Base-by-base conservation (phyloP, 2,113 vertebrate genomes). In the Leptosomus discolor region DNA sequence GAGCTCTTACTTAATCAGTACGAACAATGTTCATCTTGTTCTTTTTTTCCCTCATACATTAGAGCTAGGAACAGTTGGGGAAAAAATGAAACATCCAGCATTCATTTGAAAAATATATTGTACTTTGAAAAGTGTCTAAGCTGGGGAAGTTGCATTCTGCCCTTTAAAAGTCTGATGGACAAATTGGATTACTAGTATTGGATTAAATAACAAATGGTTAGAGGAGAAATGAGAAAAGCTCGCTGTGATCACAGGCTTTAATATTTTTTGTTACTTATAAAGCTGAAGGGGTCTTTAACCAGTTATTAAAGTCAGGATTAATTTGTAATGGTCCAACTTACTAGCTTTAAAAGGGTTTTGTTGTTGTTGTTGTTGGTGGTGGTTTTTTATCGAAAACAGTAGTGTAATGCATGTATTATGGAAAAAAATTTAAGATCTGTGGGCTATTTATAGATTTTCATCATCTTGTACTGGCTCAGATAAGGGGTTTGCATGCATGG, bases 101-200 rank as follows among this genome's bases (percentile, higher is more conserved):
- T 98, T 98, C 97, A 98, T 98, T 98, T 99, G 98, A 98, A 99
- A 98, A 99, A 99, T 99, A 99, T 98, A 99, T 98, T 98, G 98
- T 98, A 98, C 98, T 98, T 99, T 99, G 98, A 98, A 98, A 99
- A 99, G 98, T 98, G 98, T 98, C 98, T 98, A 98, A 98, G 98
- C 98, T 97, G 97, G 96, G 98, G 98, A 98, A 99, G 99, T 99
- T 99, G 97, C 97, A 98, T 99, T 98, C 98, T 98, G 98, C 98
- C 98, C 98, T 99, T 99, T 99, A 99, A 99, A 99, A 99, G 98
- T 99, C 99, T 98, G 98, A 99, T 99, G 98, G 98, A 99, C 99
- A 99, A 99, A 99, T 99, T 99, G 99, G 99, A 99, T 99, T 99
- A 99, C 98, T 98, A 98, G 98, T 98, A 99, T 99, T 99, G 99